phyloP scores from a whole-genome alignment of 2,113 vertebrate species.

The Nyctibius bracteatus region DNA sequence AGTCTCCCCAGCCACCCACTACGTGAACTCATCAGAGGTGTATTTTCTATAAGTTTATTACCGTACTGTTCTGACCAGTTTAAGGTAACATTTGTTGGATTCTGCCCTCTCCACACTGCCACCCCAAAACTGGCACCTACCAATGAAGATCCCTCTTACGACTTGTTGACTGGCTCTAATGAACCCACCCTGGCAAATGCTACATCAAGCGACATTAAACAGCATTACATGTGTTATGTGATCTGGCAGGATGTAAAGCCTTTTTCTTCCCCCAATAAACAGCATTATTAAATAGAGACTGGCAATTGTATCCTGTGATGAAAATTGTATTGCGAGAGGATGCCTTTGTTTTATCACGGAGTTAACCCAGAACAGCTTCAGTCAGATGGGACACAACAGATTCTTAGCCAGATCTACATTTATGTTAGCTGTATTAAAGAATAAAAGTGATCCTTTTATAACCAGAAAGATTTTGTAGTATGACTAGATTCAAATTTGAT shows the following conservation, averaged over 20 bases:
- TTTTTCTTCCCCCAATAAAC: not conserved
- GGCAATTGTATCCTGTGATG: not conserved
- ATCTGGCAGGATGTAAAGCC: not conserved
- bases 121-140: not conserved
- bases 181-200: not conserved
- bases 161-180: not conserved
- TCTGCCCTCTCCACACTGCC: accelerated
- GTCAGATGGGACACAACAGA: not conserved
- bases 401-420: not conserved
- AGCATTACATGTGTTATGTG: not conserved
- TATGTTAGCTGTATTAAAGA: not conserved
- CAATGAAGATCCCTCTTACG: not conserved
- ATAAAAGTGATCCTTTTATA: not conserved
- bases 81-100: not conserved
- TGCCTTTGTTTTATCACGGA: not conserved
- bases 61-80: not conserved
- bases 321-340: not conserved
- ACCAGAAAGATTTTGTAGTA: not conserved
- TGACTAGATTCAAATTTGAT: not conserved
- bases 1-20: not conserved
- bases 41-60: accelerated
- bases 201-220: not conserved
- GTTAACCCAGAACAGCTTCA: not conserved
- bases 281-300: not conserved
- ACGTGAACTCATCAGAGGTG: accelerated